A percentile compares a stretch with the other conserved stretches of the same genome.
Conservation (phyloP, 2,888 invertebrate genomes). For the Ctena decussata region DNA sequence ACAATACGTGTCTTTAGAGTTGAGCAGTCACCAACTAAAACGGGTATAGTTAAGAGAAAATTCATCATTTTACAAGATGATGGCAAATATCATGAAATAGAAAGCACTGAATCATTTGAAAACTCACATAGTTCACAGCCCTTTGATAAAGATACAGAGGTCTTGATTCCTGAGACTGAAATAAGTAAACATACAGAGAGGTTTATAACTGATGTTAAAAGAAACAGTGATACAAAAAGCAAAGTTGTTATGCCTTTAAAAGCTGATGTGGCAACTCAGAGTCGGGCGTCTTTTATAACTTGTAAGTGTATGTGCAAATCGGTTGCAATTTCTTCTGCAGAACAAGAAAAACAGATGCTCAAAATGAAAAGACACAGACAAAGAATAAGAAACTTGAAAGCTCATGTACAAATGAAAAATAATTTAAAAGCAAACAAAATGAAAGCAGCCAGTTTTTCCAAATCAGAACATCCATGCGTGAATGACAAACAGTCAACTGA, state of each 20-base stretch:
- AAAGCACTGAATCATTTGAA: background rate
- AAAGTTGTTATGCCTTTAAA: background rate
- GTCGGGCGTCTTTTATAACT: background rate
- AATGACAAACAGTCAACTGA: too few species aligned
- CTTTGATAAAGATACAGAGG: background rate
- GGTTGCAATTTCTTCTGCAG: background rate
- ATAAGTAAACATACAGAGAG: background rate
- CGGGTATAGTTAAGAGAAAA: background rate
- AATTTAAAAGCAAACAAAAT: too few species aligned
- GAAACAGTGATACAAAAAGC: background rate
- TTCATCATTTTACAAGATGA: constrained; percentile 4
- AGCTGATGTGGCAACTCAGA: background rate
- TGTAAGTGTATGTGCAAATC: background rate
- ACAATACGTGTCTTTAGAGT: background rate
- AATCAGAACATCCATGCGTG: too few species aligned
- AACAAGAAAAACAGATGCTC: background rate
- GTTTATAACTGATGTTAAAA: background rate
- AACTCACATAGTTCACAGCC: background rate
- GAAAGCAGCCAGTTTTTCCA: too few species aligned
- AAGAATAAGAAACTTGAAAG: background rate
- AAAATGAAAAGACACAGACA: background rate
- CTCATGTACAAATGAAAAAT: too few species aligned
- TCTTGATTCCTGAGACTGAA: background rate
- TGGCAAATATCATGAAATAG: background rate
- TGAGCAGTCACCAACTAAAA: background rate